Evolutionary conservation across 2,113 vertebrate genomes (phyloP).

Genomic region (Cyanoramphus novaezelandiae): DNA sequence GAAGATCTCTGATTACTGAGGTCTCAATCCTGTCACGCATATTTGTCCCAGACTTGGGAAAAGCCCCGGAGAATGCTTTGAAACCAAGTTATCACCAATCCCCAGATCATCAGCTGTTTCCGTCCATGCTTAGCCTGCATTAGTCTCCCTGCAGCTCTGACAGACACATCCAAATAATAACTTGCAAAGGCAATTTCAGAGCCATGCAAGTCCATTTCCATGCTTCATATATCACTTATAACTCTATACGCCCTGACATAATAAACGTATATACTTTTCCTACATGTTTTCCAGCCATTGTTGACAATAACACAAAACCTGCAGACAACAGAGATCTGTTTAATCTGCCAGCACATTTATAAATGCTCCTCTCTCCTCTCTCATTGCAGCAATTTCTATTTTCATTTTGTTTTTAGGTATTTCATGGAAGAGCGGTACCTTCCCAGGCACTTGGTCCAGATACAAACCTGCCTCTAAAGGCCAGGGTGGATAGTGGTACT

Average conservation of each 20-base stretch:
- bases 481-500: neutral
- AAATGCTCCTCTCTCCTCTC: neutral
- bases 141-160: neutral
- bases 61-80: neutral
- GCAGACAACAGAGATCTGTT: neutral
- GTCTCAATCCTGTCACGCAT: neutral
- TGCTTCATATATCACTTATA: neutral
- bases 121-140: neutral
- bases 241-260: neutral
- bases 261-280: neutral
- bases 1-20: conserved; percentile 12
- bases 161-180: neutral
- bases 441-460: neutral
- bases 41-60: neutral
- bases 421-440: neutral
- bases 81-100: neutral
- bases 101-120: neutral
- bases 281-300: neutral
- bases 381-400: neutral
- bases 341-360: neutral
- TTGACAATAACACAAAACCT: neutral
- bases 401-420: neutral
- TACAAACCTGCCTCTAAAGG: neutral
- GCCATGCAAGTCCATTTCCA: neutral
- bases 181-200: neutral